These are phyloP conservation scores for Halictus rubicundus DNA, from an alignment of 1,140 invertebrate genomes.

Conservation along the genomic window DNA sequence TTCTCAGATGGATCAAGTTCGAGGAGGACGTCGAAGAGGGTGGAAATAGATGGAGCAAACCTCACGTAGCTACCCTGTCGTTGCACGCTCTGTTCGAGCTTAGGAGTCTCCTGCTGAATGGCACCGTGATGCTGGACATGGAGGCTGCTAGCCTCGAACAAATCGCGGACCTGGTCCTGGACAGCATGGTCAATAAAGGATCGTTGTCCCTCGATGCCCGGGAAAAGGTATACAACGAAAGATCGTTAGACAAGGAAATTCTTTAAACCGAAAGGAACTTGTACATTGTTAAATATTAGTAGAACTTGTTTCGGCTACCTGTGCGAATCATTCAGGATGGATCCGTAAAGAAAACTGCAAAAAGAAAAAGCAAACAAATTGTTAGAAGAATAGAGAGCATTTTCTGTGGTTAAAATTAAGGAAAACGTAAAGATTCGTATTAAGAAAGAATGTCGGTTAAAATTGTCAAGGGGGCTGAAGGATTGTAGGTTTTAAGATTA, in stretches of 20 bases:
- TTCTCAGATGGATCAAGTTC: slow-evolving; percentile 94
- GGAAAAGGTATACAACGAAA: slow-evolving; percentile 84
- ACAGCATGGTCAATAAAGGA: slow-evolving; percentile 93
- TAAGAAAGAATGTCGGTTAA: too few relatives aligned
- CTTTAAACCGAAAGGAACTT: too few relatives aligned
- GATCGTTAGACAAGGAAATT: not conserved
- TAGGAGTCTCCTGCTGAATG: slow-evolving; percentile 92
- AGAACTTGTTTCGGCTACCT: too few relatives aligned
- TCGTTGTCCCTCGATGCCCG: slow-evolving; percentile 87
- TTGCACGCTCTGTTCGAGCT: slow-evolving; percentile 95
- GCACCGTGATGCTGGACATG: slow-evolving; percentile 95
- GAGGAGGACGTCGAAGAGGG: slow-evolving; percentile 97
- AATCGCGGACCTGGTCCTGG: slow-evolving; percentile 94
- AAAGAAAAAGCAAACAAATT: too few relatives aligned
- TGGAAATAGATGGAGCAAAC: slow-evolving; percentile 96
- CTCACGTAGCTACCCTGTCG: slow-evolving; percentile 95
- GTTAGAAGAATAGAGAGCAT: too few relatives aligned
- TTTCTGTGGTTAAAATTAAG: too few relatives aligned
- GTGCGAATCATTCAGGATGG: too few relatives aligned
- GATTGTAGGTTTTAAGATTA: too few relatives aligned
- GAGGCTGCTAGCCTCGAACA: slow-evolving; percentile 91
- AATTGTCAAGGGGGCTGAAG: too few relatives aligned
- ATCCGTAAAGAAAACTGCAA: too few relatives aligned
- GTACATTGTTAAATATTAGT: too few relatives aligned
- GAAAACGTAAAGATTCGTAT: too few relatives aligned